A percentile compares a stretch with the other conserved stretches of the same genome.
phyloP scores from a whole-genome alignment of 1,140 invertebrate genomes.

The Sitophilus oryzae region DNA sequence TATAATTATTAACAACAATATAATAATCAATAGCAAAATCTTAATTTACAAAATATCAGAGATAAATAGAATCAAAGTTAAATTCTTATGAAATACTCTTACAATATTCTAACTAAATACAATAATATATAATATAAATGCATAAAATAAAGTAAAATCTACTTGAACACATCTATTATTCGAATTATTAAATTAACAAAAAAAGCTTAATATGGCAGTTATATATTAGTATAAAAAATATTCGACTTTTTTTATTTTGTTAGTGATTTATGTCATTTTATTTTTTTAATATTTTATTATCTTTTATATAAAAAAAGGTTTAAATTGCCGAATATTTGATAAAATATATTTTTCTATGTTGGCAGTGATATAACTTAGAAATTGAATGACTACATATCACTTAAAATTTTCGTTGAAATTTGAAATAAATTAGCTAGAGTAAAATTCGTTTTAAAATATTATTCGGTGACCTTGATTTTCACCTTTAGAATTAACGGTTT shows the following conservation, averaged over 20 bases:
- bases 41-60: too few relatives aligned
- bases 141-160: too few relatives aligned
- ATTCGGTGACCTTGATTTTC: constrained; percentile 37
- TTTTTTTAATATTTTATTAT: too few relatives aligned
- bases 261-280: too few relatives aligned
- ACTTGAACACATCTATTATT: constrained; percentile 2
- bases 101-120: too few relatives aligned
- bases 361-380: too few relatives aligned
- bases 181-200: neutral
- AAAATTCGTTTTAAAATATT: neutral
- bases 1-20: too few relatives aligned
- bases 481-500: constrained; percentile 52
- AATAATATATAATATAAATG: too few relatives aligned
- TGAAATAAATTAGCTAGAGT: constrained; percentile 7
- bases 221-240: neutral
- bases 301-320: neutral
- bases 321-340: neutral
- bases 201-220: neutral
- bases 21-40: too few relatives aligned
- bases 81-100: too few relatives aligned
- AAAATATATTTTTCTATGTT: too few relatives aligned
- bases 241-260: neutral
- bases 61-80: too few relatives aligned
- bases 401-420: neutral
- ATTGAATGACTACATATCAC: neutral